Percentiles rank a stretch among this genome's conserved stretches.
Evolutionary conservation across 2,888 invertebrate species (phyloP).

Genomic region (Gisinianus flammeolus): DNA sequence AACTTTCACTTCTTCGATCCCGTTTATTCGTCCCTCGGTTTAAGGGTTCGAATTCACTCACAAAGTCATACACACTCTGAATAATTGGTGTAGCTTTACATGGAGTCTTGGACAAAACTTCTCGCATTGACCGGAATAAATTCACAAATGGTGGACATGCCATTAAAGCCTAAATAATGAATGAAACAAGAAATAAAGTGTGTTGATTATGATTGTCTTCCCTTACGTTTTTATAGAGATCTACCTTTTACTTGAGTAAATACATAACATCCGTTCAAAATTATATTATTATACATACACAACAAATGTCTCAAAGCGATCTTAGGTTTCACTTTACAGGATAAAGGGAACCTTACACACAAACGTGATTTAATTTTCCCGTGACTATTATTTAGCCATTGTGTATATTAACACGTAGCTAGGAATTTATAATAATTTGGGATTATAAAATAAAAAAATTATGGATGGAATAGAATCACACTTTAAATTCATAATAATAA

Average conservation of each 20-base stretch:
- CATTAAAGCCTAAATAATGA: slow-evolving; percentile 76
- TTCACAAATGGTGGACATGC: slow-evolving; percentile 96
- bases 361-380: slow-evolving; percentile 38
- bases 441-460: not conserved
- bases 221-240: not conserved
- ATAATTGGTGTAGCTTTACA: slow-evolving; percentile 75
- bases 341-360: slow-evolving; percentile 31
- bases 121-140: slow-evolving; percentile 75
- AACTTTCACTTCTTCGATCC: slow-evolving; percentile 54
- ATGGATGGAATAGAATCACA: too few relatives aligned
- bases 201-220: not conserved
- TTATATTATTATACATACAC: too few relatives aligned
- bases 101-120: slow-evolving; percentile 51
- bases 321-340: slow-evolving; percentile 27
- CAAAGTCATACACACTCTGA: slow-evolving; percentile 86
- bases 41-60: slow-evolving; percentile 76
- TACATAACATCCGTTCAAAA: not conserved
- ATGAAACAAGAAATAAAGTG: not conserved
- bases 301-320: slow-evolving; percentile 28
- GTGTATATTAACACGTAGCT: not conserved
- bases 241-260: not conserved
- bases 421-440: not conserved
- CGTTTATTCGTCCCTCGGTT: slow-evolving; percentile 61
- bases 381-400: not conserved
- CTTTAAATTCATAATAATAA: not conserved